Evolutionary conservation across 2,888 invertebrate species (phyloP).

Genomic region (Fissipunctia ypsillon): DNA sequence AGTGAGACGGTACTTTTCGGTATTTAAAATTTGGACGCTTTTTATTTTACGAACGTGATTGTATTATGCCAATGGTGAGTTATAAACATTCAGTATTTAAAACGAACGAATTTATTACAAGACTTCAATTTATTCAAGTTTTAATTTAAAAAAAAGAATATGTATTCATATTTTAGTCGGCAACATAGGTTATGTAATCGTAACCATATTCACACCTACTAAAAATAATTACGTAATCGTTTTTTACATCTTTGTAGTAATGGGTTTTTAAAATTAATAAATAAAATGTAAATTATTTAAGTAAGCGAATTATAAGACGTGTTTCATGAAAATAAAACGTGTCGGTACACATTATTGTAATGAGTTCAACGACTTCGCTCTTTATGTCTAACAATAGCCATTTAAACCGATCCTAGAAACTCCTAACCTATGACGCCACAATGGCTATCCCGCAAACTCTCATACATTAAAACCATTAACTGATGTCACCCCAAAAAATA

Average conservation of each 20-base stretch:
- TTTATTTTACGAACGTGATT: slow-evolving; percentile 31
- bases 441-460: slow-evolving; percentile 52
- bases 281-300: slow-evolving; percentile 30
- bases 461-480: slow-evolving; percentile 56
- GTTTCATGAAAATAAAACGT: slow-evolving; percentile 33
- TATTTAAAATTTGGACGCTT: slow-evolving; percentile 39
- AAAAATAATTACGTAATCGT: slow-evolving; percentile 28
- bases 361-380: slow-evolving; percentile 57
- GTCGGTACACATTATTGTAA: slow-evolving; percentile 35
- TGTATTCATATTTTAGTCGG: slow-evolving; percentile 11
- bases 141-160: slow-evolving; percentile 37
- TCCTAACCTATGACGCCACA: slow-evolving; percentile 39
- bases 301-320: slow-evolving; percentile 7
- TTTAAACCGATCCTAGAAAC: slow-evolving; percentile 58
- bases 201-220: slow-evolving; percentile 25
- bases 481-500: slow-evolving; percentile 62
- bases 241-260: slow-evolving; percentile 10
- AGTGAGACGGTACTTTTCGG: slow-evolving; percentile 49
- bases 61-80: slow-evolving; percentile 28
- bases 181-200: slow-evolving; percentile 29
- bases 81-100: slow-evolving; percentile 19
- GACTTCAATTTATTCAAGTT: slow-evolving; percentile 18
- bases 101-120: slow-evolving; percentile 26
- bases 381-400: slow-evolving; percentile 47
- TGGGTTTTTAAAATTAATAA: slow-evolving; percentile 7